Conservation (phyloP, 1,140 invertebrate species). For the Tetramorium alpestre region DNA sequence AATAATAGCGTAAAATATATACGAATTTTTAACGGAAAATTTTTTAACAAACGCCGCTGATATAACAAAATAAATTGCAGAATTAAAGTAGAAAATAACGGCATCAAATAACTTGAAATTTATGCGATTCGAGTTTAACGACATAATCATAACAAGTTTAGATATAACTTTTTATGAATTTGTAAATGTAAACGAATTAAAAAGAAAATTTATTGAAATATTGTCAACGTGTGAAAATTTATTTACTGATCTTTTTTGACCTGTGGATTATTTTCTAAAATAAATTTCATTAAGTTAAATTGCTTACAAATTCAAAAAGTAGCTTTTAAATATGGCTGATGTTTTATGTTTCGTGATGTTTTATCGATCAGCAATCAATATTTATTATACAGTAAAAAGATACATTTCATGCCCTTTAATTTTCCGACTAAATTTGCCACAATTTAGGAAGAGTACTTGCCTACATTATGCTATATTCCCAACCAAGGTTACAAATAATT, state of each 20-base stretch:
- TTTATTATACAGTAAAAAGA: not conserved
- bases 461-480: not conserved
- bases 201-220: not conserved
- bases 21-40: not conserved
- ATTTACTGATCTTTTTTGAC: not conserved
- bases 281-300: not conserved
- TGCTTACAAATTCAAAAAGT: not conserved
- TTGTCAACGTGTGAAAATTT: not conserved
- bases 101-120: not conserved
- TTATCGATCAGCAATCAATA: not conserved
- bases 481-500: not conserved
- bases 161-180: not conserved
- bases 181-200: not conserved
- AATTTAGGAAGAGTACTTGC: not conserved
- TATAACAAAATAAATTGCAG: not conserved
- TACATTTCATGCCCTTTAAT: not conserved
- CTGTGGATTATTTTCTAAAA: not conserved
- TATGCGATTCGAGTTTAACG: not conserved
- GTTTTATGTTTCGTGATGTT: not conserved
- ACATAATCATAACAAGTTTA: not conserved
- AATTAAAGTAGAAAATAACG: not conserved
- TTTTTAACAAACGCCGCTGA: not conserved
- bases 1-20: not conserved
- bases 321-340: not conserved
- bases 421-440: not conserved